phyloP scores from a whole-genome alignment of 2,113 vertebrate species.

The Melanocharis versteri region DNA sequence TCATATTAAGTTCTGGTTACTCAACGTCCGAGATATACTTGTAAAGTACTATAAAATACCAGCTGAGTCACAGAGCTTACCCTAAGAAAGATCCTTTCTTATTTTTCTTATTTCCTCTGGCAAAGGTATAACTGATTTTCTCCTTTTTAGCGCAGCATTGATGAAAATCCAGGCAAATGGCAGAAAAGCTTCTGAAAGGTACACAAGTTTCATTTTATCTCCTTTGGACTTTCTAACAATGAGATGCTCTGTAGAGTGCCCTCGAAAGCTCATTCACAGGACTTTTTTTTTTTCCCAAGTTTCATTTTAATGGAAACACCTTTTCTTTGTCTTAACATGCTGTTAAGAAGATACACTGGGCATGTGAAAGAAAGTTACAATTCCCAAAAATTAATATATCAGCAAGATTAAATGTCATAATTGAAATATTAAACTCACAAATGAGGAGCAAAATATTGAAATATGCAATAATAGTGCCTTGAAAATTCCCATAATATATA shows the following conservation, averaged over 20 bases:
- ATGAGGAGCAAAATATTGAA: background rate
- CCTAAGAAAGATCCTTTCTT: background rate
- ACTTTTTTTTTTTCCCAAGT: background rate
- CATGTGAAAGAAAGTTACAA: background rate
- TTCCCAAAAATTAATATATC: background rate
- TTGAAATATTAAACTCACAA: background rate
- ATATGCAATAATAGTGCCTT: background rate
- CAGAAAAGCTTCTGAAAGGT: conserved; percentile 5
- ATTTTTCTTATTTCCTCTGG: conserved; percentile 1
- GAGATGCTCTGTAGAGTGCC: background rate
- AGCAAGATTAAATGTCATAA: background rate
- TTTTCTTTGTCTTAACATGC: background rate
- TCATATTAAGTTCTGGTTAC: background rate
- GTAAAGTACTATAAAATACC: background rate
- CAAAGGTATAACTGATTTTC: conserved; percentile 25
- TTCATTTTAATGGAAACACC: background rate
- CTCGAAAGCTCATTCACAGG: background rate
- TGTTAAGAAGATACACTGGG: background rate
- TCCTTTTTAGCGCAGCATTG: background rate
- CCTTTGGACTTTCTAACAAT: background rate
- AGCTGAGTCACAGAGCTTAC: background rate
- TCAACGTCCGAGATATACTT: background rate
- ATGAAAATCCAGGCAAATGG: background rate
- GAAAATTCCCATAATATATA: background rate
- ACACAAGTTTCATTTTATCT: background rate